Evolutionary conservation across 1,140 invertebrate species (phyloP), one percentile per base, ranked within the genome.

Genomic region (Nylanderia fulva): DNA sequence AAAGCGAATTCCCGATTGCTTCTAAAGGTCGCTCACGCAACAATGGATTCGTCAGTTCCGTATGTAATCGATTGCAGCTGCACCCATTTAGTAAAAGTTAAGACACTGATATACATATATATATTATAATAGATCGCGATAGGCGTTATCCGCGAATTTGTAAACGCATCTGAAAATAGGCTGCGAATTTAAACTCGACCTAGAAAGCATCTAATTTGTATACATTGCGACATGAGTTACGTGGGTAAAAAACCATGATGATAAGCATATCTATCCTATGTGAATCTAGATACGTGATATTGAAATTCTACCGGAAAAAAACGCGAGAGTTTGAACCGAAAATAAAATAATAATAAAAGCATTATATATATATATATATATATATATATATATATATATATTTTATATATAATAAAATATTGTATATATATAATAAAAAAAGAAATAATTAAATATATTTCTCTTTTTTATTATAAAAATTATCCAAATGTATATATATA

Each of bases 51-150:
- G 48, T 9, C 33, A 7, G 48, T 71, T 80, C 77, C 48, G 66
- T 36, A n/a, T 71, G 52, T 58, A 71, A 82, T 82, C 77, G 66
- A 82, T 82, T 42, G 77, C 13, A 7, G 77, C 77, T 82, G 77
- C 77, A 45, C 77, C 77, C 77, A n/a, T 58, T 82, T 72, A 82
- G 52, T 56, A 82, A 82, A 71, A 82, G 54, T 71, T 72, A 82
- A 71, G 24, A 33, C 77, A 24, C 52, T 72, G 77, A 82, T 58
- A 33, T n/a, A n/a, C n/a, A n/a, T n/a, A n/a, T n/a, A n/a, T n/a
- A n/a, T 68, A 56, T 72, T 58, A 58, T 9, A 68, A 24, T 61
- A 24, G 52, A 42, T 82, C 77, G n/a, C 66, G 36, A 71, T 82
- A 82, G 52, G 52, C 52, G 52, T 72, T 82, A 66, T 60, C 36